Evolutionary conservation across 2,797 vertebrate species (phyloP).

Genomic region (Coluber constrictor): DNA sequence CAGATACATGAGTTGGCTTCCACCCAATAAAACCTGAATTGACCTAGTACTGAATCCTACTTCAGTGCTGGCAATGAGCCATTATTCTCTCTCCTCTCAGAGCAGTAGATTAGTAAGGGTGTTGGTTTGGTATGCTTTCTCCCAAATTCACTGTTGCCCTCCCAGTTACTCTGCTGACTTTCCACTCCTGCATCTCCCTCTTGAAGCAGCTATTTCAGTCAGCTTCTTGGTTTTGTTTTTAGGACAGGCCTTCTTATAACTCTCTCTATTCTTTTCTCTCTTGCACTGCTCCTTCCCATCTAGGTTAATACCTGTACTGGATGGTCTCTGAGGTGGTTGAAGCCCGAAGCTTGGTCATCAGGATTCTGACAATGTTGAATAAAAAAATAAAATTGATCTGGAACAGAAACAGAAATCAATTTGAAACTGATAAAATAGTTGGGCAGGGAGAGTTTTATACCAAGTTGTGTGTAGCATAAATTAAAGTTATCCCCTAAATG

Average conservation of each 20-base stretch:
- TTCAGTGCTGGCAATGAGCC: background rate
- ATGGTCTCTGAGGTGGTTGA: conserved; percentile 94
- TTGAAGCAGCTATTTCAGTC: background rate
- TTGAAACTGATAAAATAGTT: background rate
- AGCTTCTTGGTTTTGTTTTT: background rate
- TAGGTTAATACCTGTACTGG: conserved; percentile 84
- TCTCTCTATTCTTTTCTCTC: background rate
- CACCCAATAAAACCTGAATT: background rate
- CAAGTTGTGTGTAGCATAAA: background rate
- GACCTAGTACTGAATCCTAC: background rate
- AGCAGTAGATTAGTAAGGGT: background rate
- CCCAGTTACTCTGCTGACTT: background rate
- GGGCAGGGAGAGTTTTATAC: background rate
- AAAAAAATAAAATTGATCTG: conserved; percentile 97
- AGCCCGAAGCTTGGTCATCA: conserved; percentile 93
- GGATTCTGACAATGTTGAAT: conserved; percentile 92
- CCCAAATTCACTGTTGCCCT: background rate
- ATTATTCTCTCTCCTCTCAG: background rate
- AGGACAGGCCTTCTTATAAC: background rate
- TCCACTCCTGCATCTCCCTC: background rate
- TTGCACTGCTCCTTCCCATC: background rate
- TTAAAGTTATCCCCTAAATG: background rate
- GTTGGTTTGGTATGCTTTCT: background rate
- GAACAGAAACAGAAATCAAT: conserved; percentile 29
- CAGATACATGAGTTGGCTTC: no score